Evolutionary conservation across 35 echinoderm and acorn worm species (phyloP), one percentile per base, ranked within the genome.

Genomic region (Heliocidaris tuberculata): DNA sequence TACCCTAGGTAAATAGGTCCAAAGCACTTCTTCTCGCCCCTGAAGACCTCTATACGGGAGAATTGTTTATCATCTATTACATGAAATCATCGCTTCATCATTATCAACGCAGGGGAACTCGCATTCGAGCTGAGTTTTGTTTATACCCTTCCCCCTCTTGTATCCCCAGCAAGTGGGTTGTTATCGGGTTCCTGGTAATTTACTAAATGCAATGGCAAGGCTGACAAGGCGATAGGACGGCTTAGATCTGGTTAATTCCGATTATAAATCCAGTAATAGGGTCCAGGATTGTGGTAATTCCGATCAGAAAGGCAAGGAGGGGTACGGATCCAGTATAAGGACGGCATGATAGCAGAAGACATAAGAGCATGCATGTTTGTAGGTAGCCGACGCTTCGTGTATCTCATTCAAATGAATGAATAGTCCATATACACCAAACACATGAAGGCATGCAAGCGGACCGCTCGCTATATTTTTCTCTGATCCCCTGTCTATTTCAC

Each of bases 201-300:
- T 27, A 27, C 27, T 78, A 19, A 24, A 78, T 19, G 17, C 27
- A 78, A 78, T 78, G 19, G 21, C 65, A n/a, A 78, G 21, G 65
- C 65, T 27, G 65, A 78, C 21, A 19, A 78, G 65, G 65, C 27
- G 4, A 9, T 89, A 48, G 31, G 87, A 19, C 13, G 87, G 87
- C 87, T 89, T 86, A 47, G 10, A 89, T 89, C 31, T 89, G 87
- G 87, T 89, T 89, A 89, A 89, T 89, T 89, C 87, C 87, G 87
- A 89, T 89, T 89, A 89, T 89, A 89, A 47, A 89, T 89, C 87
- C 87, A 89, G 31, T 89, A 15, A 89, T 32, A 89, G 87, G 47
- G 31, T 48, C 87, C 47, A 27, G 31, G 87, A 89, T 32, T 48
- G 47, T 32, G 87, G 87, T 89, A n/a, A 48, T 32, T 89, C 87